Evolutionary conservation across 2,888 invertebrate species (phyloP), one percentile per base, ranked within the genome.

Genomic region (Emesis furor): DNA sequence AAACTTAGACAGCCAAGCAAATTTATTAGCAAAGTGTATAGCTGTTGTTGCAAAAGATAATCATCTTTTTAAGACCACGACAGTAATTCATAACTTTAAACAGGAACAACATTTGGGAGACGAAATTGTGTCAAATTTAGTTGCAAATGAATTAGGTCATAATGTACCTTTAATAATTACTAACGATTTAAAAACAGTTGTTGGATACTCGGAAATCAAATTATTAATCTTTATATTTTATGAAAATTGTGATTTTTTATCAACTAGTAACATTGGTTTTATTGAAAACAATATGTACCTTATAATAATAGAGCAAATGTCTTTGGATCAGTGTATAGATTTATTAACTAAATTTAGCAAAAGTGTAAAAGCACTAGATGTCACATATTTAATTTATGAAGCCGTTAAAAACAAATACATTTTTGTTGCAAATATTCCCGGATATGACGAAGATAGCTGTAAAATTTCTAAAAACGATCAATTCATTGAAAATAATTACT

Each of bases 391-490:
- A 0, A 62, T 91, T 8, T 88, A 84, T 71, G 83, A 91, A 78
- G 35, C 77, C n/a, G 67, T 30, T 1, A 42, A 81, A 32, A 72
- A 74, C 75, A 73, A 68, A 24, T 79, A 90, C 35, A 83, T 82
- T n/a, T 81, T 95, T 2, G 68, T 88, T 1, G 92, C 92, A 17
- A 91, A 91, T 42, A 85, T 93, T 35, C 92, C 93, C 3, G 83
- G 89, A 85, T 89, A 94, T 1, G 90, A 95, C 73, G 83, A 74
- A 72, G 74, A 79, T 2, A 92, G 91, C 0, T 95, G 95, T 82
- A 51, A 88, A 73, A 46, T 84, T 1, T 85, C 88, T 30, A 76
- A 88, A 2, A 83, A 89, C 30, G 73, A 86, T 1, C 78, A 83
- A 73, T 84, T 90, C 2, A 71, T 72, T 2, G 62, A 81, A 65